Conservation (phyloP, 1,140 invertebrate species). For the Ceratosolen fusciceps region DNA sequence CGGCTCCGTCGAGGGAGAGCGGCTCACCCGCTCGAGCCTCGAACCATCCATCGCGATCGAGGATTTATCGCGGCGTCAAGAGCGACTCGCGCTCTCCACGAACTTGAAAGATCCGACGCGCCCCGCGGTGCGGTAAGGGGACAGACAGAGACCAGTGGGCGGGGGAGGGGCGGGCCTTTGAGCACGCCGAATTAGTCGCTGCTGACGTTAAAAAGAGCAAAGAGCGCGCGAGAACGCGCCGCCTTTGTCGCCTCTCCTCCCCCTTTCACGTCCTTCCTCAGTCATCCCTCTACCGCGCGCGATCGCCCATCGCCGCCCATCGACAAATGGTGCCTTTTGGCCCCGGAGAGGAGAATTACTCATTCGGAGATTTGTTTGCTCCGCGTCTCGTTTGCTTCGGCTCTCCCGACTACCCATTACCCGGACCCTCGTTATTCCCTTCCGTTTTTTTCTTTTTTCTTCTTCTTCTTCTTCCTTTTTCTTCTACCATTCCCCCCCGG, state of each 20-base stretch:
- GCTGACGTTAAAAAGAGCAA: background rate
- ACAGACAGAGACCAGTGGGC: too few species aligned
- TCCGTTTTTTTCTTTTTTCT: background rate
- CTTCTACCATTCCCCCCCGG: background rate
- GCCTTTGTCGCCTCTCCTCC: background rate
- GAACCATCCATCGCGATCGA: background rate
- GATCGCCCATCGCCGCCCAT: too few species aligned
- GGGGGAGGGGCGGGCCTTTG: background rate
- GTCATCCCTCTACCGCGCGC: too few species aligned
- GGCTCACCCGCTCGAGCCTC: background rate
- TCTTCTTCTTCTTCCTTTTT: background rate
- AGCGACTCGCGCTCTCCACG: background rate
- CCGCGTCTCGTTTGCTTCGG: background rate
- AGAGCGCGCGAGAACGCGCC: too few species aligned
- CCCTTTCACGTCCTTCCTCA: background rate
- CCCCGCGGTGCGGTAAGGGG: background rate
- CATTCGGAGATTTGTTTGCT: slow-evolving; percentile 31
- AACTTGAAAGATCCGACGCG: slow-evolving; percentile 24
- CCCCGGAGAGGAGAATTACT: background rate
- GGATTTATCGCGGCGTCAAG: slow-evolving; percentile 16
- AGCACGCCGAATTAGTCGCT: background rate
- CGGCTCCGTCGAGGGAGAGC: background rate
- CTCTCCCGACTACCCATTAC: background rate
- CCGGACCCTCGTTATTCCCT: background rate
- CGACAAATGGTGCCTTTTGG: too few species aligned